Base-by-base conservation (phyloP, 2,113 vertebrate genomes). In the Mustela lutreola region DNA sequence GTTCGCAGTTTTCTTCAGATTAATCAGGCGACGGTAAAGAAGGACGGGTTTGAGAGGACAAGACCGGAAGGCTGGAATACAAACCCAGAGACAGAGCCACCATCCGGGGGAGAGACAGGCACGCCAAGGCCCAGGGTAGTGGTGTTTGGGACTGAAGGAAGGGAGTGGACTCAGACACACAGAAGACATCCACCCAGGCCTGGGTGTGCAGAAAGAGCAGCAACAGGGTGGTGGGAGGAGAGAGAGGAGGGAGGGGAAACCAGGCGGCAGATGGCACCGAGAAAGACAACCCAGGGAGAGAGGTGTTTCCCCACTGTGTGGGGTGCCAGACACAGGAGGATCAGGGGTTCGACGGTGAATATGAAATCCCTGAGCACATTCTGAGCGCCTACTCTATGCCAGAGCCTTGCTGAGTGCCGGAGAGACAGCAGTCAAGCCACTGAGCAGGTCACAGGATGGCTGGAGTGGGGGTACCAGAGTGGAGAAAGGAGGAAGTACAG, bases 391-490 rank as follows among this genome's bases (percentile, higher is more conserved):
- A 7, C 60, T 22, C 9, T 2, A 31, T 1, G 26, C 73, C 67
- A 42, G 18, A 42, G 16, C n/a, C 56, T 70, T 21, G 48, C 91
- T 16, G 7, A 53, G 36, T 33, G n/a, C 92, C 18, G 28, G n/a
- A 42, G 15, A 80, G 48, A 28, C 63, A 21, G 42, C 1, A 21
- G 28, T 31, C n/a, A 56, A 36, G 12, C 63, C n/a, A 39, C 79
- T 62, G 62, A 67, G 53, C 24, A 7, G 33, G 53, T 45, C 95
- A 71, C 10, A 18, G 21, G 63, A 58, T 31, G 48, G 73, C 36
- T 3, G 12, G n/a, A 45, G 4, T 2, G 75, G n/a, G 22, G 50
- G 6, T 11, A 22, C 50, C 2, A 33, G n/a, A n/a, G 7, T 6
- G 45, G 31, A 71, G 21, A 70, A 48, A 5, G 4, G 45, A 19